phyloP scores from a whole-genome alignment of 37 sponge, comb jelly and placozoan genomes.

The Aplysina aerophoba region DNA sequence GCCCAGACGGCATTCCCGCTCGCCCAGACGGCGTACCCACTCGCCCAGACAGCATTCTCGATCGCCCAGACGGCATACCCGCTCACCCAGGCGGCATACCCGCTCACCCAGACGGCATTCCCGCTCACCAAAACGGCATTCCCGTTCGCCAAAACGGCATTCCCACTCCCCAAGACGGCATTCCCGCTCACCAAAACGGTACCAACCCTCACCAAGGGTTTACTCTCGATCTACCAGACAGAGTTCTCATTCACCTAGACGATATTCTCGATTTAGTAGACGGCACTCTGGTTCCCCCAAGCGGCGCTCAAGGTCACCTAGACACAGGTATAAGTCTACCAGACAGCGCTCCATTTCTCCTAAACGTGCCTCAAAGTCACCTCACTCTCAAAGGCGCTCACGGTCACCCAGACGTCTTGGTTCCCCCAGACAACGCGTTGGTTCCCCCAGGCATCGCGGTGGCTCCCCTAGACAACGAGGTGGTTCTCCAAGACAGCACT shows the following conservation, averaged over 20 bases:
- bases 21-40: background rate
- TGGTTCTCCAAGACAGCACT: background rate
- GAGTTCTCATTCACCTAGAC: background rate
- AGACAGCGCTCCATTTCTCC: slow-evolving; percentile 11
- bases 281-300: background rate
- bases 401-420: slow-evolving; percentile 4
- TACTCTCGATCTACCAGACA: slow-evolving; percentile 5
- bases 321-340: slow-evolving; percentile 5
- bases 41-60: slow-evolving; percentile 17
- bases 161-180: background rate
- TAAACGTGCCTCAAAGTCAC: background rate
- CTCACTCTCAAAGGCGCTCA: background rate
- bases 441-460: background rate
- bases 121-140: background rate
- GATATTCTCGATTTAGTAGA: background rate
- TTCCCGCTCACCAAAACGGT: slow-evolving; percentile 12
- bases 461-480: background rate
- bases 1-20: background rate
- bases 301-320: slow-evolving; percentile 11
- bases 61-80: background rate
- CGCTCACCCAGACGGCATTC: slow-evolving; percentile 6
- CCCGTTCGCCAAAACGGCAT: background rate
- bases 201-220: background rate
- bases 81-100: slow-evolving; percentile 16
- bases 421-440: background rate